Evolutionary conservation across 2,888 invertebrate species (phyloP).

Genomic region (Elegia similella): DNA sequence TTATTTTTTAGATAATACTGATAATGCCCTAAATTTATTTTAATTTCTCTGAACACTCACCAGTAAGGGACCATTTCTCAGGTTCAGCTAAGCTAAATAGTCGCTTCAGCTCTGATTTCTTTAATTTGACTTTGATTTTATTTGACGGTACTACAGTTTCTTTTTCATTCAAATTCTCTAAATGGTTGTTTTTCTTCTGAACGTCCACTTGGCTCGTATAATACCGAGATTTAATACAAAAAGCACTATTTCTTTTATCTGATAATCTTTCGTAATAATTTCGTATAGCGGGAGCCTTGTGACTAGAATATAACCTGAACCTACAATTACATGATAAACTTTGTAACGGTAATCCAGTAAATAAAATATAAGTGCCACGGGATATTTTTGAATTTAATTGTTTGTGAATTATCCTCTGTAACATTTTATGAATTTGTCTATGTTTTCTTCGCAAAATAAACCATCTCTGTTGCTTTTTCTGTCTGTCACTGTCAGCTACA

Average conservation of each 20-base stretch:
- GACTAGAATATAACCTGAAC: slow-evolving; percentile 63
- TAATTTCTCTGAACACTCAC: slow-evolving; percentile 43
- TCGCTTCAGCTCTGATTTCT: slow-evolving; percentile 78
- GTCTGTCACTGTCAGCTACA: slow-evolving; percentile 13
- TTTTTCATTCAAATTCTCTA: slow-evolving; percentile 49
- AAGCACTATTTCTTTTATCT: slow-evolving; percentile 46
- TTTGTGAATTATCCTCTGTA: slow-evolving; percentile 58
- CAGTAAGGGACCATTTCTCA: slow-evolving; percentile 83
- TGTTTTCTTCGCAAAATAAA: slow-evolving; percentile 33
- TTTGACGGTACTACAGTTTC: slow-evolving; percentile 47
- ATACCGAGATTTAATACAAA: slow-evolving; percentile 51
- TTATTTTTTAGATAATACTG: no score
- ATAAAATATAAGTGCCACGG: slow-evolving; percentile 50
- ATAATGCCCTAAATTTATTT: background rate
- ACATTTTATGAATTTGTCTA: slow-evolving; percentile 45
- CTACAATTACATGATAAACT: slow-evolving; percentile 61
- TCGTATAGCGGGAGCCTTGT: slow-evolving; percentile 50
- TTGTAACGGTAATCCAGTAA: slow-evolving; percentile 44
- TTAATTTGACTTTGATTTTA: slow-evolving; percentile 73
- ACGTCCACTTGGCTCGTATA: slow-evolving; percentile 65
- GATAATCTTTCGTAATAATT: slow-evolving; percentile 61
- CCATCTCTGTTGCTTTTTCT: slow-evolving; percentile 24
- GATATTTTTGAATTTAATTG: slow-evolving; percentile 60
- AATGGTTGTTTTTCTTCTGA: slow-evolving; percentile 55
- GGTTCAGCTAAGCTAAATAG: slow-evolving; percentile 82